A percentile compares a stretch with the other conserved stretches of the same genome.
phyloP scores from a whole-genome alignment of 2,797 vertebrate genomes.

The Menidia menidia region DNA sequence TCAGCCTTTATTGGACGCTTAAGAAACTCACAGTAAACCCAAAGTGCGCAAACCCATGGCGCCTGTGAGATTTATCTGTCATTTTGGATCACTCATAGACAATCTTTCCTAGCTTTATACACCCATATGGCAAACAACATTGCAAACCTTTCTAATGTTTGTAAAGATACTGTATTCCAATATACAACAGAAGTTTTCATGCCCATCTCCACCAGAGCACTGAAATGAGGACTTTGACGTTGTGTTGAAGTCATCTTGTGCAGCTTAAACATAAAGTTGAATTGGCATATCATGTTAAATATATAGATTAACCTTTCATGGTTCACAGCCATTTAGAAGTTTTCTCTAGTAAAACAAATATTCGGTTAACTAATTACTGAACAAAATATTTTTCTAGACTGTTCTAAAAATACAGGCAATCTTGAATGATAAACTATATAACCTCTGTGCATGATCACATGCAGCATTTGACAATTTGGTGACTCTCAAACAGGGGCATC shows the following conservation, averaged over 20 bases:
- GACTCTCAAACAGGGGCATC: neutral
- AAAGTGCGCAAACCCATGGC: neutral
- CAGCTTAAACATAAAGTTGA: neutral
- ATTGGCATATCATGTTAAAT: neutral
- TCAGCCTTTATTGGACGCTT: constrained; percentile 29
- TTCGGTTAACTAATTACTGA: too few species aligned
- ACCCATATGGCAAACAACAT: neutral
- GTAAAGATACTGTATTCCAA: neutral
- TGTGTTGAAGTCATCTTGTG: neutral
- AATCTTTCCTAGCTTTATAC: neutral
- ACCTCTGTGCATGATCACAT: constrained; percentile 5
- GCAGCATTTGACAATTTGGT: neutral
- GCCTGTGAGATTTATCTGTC: constrained; percentile 10
- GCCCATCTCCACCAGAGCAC: neutral
- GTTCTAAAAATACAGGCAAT: constrained; percentile 12
- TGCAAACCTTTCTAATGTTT: neutral
- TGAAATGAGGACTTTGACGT: neutral
- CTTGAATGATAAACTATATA: constrained; percentile 10
- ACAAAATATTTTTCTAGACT: too few species aligned
- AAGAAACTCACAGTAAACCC: constrained; percentile 37
- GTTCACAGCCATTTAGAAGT: too few species aligned
- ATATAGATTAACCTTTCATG: neutral
- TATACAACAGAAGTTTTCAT: neutral
- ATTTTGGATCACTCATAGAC: constrained; percentile 3
- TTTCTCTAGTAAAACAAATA: too few species aligned